Conservation (phyloP, 1,140 invertebrate genomes). For the Parapsyche elsis region DNA sequence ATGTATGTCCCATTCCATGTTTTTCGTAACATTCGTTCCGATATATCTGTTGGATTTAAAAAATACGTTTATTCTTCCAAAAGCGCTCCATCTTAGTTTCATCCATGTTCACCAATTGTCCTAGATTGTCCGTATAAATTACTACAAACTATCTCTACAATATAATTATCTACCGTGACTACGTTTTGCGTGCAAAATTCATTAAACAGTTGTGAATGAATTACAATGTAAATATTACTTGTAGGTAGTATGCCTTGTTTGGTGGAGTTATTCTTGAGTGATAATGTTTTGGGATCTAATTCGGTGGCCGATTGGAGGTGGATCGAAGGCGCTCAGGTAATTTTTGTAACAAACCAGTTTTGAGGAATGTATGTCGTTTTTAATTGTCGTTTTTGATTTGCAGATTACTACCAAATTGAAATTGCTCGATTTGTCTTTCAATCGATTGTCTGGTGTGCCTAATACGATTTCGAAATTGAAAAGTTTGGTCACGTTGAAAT, state of each 20-base stretch:
- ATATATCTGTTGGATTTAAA: too few relatives aligned
- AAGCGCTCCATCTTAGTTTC: too few relatives aligned
- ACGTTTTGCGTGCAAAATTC: too few relatives aligned
- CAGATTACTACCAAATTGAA: constrained; percentile 38
- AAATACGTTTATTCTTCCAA: too few relatives aligned
- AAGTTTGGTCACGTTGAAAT: constrained; percentile 34
- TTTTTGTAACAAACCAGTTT: background rate
- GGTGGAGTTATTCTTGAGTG: constrained; percentile 31
- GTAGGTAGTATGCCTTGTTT: constrained; percentile 35
- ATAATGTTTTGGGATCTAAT: constrained; percentile 39
- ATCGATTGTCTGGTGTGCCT: constrained; percentile 29
- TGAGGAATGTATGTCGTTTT: background rate
- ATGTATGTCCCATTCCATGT: too few relatives aligned
- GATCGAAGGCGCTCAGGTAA: constrained; percentile 47
- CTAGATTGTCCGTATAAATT: too few relatives aligned
- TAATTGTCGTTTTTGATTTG: background rate
- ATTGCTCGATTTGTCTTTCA: constrained; percentile 44
- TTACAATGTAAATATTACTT: background rate
- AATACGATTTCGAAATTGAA: constrained; percentile 25
- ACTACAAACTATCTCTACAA: too few relatives aligned
- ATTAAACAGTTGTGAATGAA: too few relatives aligned
- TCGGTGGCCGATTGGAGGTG: constrained; percentile 42
- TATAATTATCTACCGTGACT: too few relatives aligned
- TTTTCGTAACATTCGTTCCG: too few relatives aligned
- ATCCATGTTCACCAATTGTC: too few relatives aligned